A percentile compares a stretch with the other conserved stretches of the same genome.
Evolutionary conservation across 1,140 invertebrate species (phyloP).

Genomic region (Rhizoglyphus robini): DNA sequence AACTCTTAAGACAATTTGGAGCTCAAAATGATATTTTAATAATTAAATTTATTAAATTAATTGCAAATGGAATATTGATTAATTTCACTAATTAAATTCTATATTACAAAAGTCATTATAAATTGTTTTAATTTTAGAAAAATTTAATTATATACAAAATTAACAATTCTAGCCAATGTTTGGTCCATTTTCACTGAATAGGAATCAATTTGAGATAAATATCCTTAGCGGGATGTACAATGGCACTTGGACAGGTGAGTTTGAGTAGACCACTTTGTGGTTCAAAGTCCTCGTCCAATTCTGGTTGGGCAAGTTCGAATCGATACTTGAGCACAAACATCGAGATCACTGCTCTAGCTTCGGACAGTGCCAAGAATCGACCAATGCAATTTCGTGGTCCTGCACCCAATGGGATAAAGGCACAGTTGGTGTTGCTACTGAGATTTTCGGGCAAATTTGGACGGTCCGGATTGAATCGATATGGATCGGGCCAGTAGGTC

Average conservation of each 20-base stretch:
- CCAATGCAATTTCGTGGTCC: conserved; percentile 22
- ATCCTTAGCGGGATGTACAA: not conserved
- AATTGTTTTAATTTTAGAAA: too few relatives aligned
- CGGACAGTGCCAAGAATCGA: not conserved
- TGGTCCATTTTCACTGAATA: too few relatives aligned
- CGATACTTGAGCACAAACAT: conserved; percentile 3
- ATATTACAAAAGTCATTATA: too few relatives aligned
- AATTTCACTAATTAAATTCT: too few relatives aligned
- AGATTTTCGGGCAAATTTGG: conserved; percentile 15
- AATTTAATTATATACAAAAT: too few relatives aligned
- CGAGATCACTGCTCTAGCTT: conserved; percentile 16
- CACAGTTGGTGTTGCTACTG: not conserved
- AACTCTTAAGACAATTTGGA: too few relatives aligned
- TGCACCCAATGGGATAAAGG: conserved; percentile 20
- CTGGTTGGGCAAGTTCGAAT: not conserved
- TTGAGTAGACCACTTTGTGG: not conserved
- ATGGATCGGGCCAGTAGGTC: conserved; percentile 33
- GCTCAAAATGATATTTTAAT: too few relatives aligned
- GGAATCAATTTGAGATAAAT: too few relatives aligned
- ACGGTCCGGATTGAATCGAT: conserved; percentile 37
- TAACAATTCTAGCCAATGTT: too few relatives aligned
- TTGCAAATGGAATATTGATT: too few relatives aligned
- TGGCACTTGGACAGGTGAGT: not conserved
- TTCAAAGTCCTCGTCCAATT: too few relatives aligned
- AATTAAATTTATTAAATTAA: too few relatives aligned